A percentile compares a stretch with the other conserved stretches of the same genome.
These are phyloP conservation scores for Philypnodon macrostomus DNA, from an alignment of 2,797 vertebrate genomes.

Conservation along the genomic window DNA sequence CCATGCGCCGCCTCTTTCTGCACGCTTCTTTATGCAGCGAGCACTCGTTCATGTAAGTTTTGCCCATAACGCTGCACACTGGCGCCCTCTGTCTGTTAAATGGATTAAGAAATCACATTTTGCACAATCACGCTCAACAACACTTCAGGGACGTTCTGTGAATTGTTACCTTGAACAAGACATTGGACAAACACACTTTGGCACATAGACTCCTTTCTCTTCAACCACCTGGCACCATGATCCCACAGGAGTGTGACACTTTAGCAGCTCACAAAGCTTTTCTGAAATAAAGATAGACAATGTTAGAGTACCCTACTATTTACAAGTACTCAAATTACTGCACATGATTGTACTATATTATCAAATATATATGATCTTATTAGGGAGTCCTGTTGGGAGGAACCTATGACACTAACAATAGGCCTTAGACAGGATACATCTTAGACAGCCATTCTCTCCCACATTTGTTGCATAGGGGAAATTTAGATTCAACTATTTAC, in stretches of 20 bases:
- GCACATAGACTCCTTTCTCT: conserved; percentile 52
- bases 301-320: too few relatives aligned
- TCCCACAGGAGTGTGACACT: conserved; percentile 66
- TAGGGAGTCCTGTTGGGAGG: too few relatives aligned
- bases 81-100: conserved; percentile 70
- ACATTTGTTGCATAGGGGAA: too few relatives aligned
- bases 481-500: too few relatives aligned
- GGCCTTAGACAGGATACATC: too few relatives aligned
- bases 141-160: too few relatives aligned
- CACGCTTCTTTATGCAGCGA: conserved; percentile 77
- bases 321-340: too few relatives aligned
- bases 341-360: too few relatives aligned
- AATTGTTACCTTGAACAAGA: conserved; percentile 63
- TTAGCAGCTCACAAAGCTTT: conserved; percentile 67
- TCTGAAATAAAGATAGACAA: conserved; percentile 54
- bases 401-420: too few relatives aligned
- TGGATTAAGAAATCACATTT: conserved; percentile 12
- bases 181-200: conserved; percentile 66
- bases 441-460: too few relatives aligned
- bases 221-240: conserved; percentile 64
- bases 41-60: conserved; percentile 72
- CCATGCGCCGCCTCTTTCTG: conserved; percentile 67
- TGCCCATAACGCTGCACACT: conserved; percentile 78
- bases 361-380: too few relatives aligned
- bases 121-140: too few relatives aligned